A percentile compares a stretch with the other conserved stretches of the same genome.
Evolutionary conservation across 2,888 invertebrate species (phyloP).

Genomic region (Alloplasta piceator): DNA sequence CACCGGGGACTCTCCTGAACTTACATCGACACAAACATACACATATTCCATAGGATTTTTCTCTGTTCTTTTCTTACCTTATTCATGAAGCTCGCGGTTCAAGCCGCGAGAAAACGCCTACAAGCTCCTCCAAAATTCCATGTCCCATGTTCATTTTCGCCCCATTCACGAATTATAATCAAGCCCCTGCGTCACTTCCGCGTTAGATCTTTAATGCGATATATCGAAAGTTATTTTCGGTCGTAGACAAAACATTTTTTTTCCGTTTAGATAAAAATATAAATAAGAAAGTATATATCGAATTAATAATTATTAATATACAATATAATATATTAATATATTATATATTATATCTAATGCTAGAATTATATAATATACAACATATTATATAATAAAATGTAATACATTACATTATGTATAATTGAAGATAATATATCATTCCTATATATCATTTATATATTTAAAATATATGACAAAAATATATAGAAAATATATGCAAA

Average conservation of each 20-base stretch:
- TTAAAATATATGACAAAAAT: no score
- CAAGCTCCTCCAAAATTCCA: slow-evolving; percentile 58
- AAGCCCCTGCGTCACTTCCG: slow-evolving; percentile 37
- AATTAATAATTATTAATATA: not conserved
- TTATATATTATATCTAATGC: no score
- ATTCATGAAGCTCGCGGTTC: not conserved
- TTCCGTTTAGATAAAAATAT: not conserved
- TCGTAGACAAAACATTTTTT: not conserved
- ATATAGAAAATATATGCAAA: no score
- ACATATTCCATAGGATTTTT: slow-evolving; percentile 30
- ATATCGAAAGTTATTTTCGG: not conserved
- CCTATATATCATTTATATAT: no score
- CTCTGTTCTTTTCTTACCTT: slow-evolving; percentile 15
- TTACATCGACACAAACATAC: slow-evolving; percentile 5
- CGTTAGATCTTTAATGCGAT: not conserved
- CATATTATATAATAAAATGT: no score
- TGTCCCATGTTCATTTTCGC: not conserved
- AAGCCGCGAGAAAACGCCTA: slow-evolving; percentile 39
- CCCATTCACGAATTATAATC: not conserved
- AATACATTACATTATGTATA: no score
- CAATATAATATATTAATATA: no score
- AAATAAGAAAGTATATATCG: no score
- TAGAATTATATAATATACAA: no score
- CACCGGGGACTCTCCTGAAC: slow-evolving; percentile 40
- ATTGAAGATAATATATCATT: no score